Conservation (phyloP, 2,888 invertebrate species). For the Xylophagus ater region DNA sequence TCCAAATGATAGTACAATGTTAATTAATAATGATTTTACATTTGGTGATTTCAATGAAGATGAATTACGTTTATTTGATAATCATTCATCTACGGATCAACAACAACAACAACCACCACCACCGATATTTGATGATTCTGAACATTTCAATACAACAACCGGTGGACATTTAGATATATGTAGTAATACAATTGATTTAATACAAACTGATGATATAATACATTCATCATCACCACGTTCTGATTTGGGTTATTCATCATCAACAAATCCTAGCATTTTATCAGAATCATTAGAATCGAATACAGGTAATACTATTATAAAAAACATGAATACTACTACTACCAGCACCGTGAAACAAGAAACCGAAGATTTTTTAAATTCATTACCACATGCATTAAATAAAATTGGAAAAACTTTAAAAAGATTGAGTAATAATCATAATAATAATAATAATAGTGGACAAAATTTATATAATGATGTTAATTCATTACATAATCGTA, state of each 20-base stretch:
- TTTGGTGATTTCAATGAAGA: constrained; percentile 46
- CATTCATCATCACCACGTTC: constrained; percentile 16
- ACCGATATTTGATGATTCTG: constrained; percentile 9
- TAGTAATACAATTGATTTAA: constrained; percentile 2
- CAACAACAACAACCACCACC: too few species aligned
- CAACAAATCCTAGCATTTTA: constrained; percentile 15
- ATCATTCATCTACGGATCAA: constrained; percentile 8
- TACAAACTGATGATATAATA: constrained; percentile 8
- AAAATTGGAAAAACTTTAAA: too few species aligned
- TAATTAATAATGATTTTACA: constrained; percentile 57
- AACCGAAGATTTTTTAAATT: too few species aligned
- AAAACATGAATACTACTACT: too few species aligned
- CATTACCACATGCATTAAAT: too few species aligned
- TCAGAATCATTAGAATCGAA: constrained; percentile 25
- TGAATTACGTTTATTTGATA: constrained; percentile 30
- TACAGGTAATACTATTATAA: too few species aligned
- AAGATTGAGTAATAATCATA: too few species aligned
- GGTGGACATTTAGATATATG: constrained; percentile 16
- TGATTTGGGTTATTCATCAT: constrained; percentile 18
- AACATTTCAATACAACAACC: constrained; percentile 6
- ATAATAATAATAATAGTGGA: too few species aligned
- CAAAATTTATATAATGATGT: too few species aligned
- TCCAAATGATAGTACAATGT: constrained; percentile 34
- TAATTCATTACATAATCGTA: too few species aligned
- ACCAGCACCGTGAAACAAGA: too few species aligned